Evolutionary conservation across 1,140 invertebrate species (phyloP).

Genomic region (Zaprionus africanus): DNA sequence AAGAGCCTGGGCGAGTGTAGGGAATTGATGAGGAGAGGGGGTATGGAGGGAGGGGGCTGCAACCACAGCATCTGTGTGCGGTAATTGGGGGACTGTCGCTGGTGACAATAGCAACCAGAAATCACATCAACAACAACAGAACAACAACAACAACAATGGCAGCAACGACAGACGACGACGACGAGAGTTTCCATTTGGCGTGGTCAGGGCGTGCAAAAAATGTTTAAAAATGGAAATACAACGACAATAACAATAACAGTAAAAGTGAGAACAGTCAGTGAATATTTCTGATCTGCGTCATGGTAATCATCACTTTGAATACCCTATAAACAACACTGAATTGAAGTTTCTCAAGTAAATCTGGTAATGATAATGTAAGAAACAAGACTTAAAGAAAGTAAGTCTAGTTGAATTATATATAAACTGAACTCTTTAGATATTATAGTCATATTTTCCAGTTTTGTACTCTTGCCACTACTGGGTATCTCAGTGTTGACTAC

Average conservation of each 20-base stretch:
- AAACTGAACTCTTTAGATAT: no score
- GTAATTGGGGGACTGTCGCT: conserved; percentile 54
- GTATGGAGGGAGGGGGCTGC: conserved; percentile 23
- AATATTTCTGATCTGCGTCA: conserved; percentile 73
- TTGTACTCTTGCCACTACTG: neutral
- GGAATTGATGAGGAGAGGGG: conserved; percentile 4
- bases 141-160: conserved; percentile 10
- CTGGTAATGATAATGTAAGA: neutral
- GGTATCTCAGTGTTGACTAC: neutral
- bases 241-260: conserved; percentile 39
- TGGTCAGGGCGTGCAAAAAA: conserved; percentile 39
- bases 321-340: neutral
- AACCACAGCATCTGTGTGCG: conserved; percentile 65
- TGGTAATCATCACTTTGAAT: conserved; percentile 71
- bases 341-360: neutral
- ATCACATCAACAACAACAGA: conserved; percentile 22
- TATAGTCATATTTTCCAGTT: no score
- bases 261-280: conserved; percentile 41
- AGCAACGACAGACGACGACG: conserved; percentile 2
- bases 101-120: conserved; percentile 49
- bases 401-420: no score
- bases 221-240: conserved; percentile 23
- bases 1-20: conserved; percentile 31
- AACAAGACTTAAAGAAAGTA: no score
- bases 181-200: conserved; percentile 12